These are phyloP conservation scores for Ascidia mentula DNA, from an alignment of 23 tunicate species.

Conservation along the genomic window DNA sequence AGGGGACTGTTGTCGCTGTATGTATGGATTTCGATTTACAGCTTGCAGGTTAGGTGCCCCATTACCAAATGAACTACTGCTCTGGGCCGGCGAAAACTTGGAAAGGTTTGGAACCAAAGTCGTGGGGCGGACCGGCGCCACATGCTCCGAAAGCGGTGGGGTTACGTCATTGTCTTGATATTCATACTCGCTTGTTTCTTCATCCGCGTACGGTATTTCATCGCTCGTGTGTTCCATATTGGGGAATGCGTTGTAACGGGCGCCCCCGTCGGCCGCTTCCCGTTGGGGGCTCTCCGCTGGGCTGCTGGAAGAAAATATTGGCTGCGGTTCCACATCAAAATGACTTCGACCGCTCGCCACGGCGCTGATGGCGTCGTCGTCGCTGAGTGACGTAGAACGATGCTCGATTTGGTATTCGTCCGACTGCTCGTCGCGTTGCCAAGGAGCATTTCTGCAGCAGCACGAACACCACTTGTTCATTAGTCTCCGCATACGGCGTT, in stretches of 20 bases:
- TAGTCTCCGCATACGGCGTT: constrained; percentile 2
- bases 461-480: constrained; percentile 59
- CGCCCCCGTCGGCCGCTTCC: not conserved
- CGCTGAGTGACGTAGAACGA: constrained; percentile 17
- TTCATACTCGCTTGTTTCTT: constrained; percentile 55
- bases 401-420: constrained; percentile 25
- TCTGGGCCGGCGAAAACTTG: not conserved
- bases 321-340: constrained; percentile 20
- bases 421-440: constrained; percentile 51
- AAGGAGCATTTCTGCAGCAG: constrained; percentile 75
- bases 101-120: not conserved
- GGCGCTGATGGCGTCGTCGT: constrained; percentile 38
- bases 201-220: constrained; percentile 21
- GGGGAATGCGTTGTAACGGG: constrained; percentile 24
- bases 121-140: constrained; percentile 34
- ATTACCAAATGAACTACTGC: not conserved
- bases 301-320: constrained; percentile 8
- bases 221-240: not conserved
- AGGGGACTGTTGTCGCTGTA: not conserved
- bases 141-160: not conserved
- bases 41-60: not conserved
- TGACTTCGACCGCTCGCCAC: constrained; percentile 23
- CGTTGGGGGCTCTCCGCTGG: not conserved
- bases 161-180: constrained; percentile 21
- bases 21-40: not conserved